These are phyloP conservation scores for Eristalis tenax DNA, from an alignment of 2,888 invertebrate species.

Conservation along the genomic window DNA sequence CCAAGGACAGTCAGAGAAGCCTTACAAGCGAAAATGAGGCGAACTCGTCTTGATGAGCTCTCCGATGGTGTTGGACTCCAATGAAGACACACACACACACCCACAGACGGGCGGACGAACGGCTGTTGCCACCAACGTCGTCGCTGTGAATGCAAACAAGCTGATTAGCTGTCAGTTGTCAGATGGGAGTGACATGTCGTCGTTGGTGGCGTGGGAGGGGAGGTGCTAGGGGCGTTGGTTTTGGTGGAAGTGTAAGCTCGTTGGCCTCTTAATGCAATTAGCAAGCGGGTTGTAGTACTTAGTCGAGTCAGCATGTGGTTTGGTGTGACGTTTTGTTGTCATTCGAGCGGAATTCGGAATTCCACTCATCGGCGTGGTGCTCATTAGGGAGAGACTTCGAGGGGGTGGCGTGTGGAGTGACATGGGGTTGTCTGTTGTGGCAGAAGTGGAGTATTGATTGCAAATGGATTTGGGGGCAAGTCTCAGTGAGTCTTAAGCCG, in stretches of 20 bases:
- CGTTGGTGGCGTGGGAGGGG: constrained; percentile 10
- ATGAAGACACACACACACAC: constrained; percentile 38
- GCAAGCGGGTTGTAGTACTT: constrained; percentile 32
- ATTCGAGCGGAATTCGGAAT: constrained; percentile 27
- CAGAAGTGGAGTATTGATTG: background rate
- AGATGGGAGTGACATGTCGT: constrained; percentile 24
- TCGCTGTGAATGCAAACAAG: constrained; percentile 65
- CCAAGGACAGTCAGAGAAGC: constrained; percentile 25
- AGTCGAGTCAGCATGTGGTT: constrained; percentile 60
- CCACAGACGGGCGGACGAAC: background rate
- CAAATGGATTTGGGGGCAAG: background rate
- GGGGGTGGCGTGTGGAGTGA: background rate
- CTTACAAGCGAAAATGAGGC: constrained; percentile 55
- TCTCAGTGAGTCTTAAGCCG: background rate
- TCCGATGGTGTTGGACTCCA: constrained; percentile 28
- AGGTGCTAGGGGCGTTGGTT: background rate
- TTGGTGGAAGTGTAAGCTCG: constrained; percentile 49
- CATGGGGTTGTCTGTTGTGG: background rate
- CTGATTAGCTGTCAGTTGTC: constrained; percentile 62
- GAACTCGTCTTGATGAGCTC: constrained; percentile 48
- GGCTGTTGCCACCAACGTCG: constrained; percentile 24
- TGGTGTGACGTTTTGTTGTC: constrained; percentile 57
- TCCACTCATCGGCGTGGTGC: constrained; percentile 4
- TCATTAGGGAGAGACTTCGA: constrained; percentile 32
- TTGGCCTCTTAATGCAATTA: constrained; percentile 72